These are phyloP conservation scores for Caenorhabditis japonica DNA, from an alignment of 2,888 invertebrate genomes.

Conservation along the genomic window DNA sequence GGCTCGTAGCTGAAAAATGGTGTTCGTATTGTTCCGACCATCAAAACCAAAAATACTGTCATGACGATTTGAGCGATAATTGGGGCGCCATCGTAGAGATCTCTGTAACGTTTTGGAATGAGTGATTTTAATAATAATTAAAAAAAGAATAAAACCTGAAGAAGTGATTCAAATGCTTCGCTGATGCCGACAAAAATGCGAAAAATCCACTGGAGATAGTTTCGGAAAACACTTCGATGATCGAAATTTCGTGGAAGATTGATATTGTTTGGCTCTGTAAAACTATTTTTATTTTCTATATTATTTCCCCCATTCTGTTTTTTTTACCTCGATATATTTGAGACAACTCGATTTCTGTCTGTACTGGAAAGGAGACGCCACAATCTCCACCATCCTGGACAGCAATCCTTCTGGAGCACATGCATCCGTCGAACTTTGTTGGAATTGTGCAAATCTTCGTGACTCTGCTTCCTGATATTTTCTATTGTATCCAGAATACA, in stretches of 20 bases:
- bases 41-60: conserved; percentile 47
- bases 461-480: conserved; percentile 52
- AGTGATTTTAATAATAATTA: not conserved
- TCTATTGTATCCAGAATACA: conserved; percentile 38
- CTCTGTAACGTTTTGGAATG: too few relatives aligned
- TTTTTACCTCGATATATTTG: conserved; percentile 43
- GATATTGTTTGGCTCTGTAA: conserved; percentile 46
- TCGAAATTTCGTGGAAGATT: conserved; percentile 48
- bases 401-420: conserved; percentile 48
- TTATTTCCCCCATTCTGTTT: not conserved
- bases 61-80: conserved; percentile 51
- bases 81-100: conserved; percentile 48
- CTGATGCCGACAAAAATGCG: conserved; percentile 30
- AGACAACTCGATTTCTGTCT: conserved; percentile 43
- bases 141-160: conserved; percentile 28
- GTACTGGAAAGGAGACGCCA: conserved; percentile 35
- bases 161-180: conserved; percentile 44
- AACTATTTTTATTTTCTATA: too few relatives aligned
- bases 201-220: conserved; percentile 44
- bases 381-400: conserved; percentile 31
- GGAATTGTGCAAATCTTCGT: conserved; percentile 26
- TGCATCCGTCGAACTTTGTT: conserved; percentile 11
- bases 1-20: conserved; percentile 52
- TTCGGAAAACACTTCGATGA: conserved; percentile 50
- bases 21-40: conserved; percentile 37